phyloP scores from a whole-genome alignment of 1,140 invertebrate species.

The Macrostomum lignano region DNA sequence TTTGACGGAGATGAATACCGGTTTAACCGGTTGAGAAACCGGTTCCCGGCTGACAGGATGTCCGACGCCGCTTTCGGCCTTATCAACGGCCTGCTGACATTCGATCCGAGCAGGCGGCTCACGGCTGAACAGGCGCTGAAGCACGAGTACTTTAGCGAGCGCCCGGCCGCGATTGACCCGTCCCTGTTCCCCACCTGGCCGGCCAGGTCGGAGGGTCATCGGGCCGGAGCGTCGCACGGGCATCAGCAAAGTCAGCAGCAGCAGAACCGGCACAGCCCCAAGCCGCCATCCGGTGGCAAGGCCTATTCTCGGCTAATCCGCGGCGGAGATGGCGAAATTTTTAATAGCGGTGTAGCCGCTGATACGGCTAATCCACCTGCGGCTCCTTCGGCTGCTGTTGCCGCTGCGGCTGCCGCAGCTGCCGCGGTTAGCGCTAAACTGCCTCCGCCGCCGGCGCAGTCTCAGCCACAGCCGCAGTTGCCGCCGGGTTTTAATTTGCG shows the following conservation, averaged over 20 bases:
- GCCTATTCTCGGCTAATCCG: too few species aligned
- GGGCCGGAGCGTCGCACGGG: not conserved
- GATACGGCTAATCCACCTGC: too few species aligned
- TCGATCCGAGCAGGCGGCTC: conserved; percentile 55
- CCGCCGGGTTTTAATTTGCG: too few species aligned
- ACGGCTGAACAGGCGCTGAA: conserved; percentile 59
- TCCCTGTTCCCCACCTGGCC: conserved; percentile 60
- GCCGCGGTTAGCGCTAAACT: too few species aligned
- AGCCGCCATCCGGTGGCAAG: conserved; percentile 1
- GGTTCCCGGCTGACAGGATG: conserved; percentile 34
- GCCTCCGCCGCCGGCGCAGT: too few species aligned
- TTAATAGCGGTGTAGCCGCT: too few species aligned
- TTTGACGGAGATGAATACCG: conserved; percentile 54
- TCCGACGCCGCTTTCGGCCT: not conserved
- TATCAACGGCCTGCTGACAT: conserved; percentile 48
- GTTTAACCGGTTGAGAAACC: conserved; percentile 43
- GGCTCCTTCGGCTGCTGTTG: too few species aligned
- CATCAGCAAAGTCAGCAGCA: too few species aligned
- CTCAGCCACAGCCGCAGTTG: too few species aligned
- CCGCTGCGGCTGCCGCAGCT: too few species aligned
- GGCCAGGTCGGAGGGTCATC: conserved; percentile 4
- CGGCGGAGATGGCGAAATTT: too few species aligned
- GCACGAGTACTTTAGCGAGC: conserved; percentile 62
- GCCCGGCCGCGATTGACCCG: conserved; percentile 64
- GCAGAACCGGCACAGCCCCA: not conserved